A percentile compares a stretch with the other conserved stretches of the same genome.
Conservation (phyloP, 2,888 invertebrate genomes). For the Rhingia rostrata region DNA sequence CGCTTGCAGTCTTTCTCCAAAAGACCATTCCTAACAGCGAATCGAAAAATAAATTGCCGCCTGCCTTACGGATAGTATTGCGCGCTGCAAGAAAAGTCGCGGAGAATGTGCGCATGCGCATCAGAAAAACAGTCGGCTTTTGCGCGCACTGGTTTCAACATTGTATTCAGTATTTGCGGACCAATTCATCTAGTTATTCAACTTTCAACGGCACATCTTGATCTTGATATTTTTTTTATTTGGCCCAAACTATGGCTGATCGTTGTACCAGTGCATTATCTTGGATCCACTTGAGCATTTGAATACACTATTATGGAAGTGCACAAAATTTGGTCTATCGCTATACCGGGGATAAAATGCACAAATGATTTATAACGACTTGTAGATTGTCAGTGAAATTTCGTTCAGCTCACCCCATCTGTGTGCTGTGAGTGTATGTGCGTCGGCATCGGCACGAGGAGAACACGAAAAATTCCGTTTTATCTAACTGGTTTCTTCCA, state of each 20-base stretch:
- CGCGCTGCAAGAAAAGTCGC: constrained; percentile 14
- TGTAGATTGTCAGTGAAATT: constrained; percentile 64
- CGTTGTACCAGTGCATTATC: constrained; percentile 26
- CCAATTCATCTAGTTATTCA: constrained; percentile 69
- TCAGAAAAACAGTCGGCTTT: not conserved
- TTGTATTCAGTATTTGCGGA: constrained; percentile 33
- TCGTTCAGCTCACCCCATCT: constrained; percentile 6
- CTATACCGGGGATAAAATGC: constrained; percentile 31
- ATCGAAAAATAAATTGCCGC: constrained; percentile 36
- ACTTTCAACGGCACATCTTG: constrained; percentile 67
- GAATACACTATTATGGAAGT: constrained; percentile 45
- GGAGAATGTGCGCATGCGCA: constrained; percentile 1
- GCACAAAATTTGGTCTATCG: constrained; percentile 45
- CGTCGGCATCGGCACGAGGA: constrained; percentile 11
- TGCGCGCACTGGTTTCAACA: constrained; percentile 41
- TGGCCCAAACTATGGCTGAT: constrained; percentile 17
- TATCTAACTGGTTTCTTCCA: constrained; percentile 67
- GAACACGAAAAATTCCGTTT: constrained; percentile 70
- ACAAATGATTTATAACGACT: constrained; percentile 45
- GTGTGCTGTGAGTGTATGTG: not conserved
- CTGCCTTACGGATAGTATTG: constrained; percentile 24
- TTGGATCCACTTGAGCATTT: constrained; percentile 58
- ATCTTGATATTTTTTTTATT: constrained; percentile 31
- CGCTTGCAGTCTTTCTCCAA: constrained; percentile 17
- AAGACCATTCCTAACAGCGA: constrained; percentile 4